phyloP scores from a whole-genome alignment of 2,797 vertebrate species.

The Gorsachius magnificus region DNA sequence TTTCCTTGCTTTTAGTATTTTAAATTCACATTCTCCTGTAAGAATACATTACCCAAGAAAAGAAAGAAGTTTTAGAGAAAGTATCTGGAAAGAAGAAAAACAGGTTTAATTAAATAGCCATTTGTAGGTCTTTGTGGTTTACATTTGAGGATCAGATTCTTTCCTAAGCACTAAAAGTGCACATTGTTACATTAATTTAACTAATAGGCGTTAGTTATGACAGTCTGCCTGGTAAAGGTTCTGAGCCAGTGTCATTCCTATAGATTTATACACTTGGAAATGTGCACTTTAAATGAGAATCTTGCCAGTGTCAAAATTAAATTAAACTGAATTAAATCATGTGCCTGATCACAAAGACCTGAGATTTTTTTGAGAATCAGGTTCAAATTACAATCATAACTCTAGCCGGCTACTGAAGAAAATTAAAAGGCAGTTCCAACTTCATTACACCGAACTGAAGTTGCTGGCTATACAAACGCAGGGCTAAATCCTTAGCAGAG shows the following conservation, averaged over 20 bases:
- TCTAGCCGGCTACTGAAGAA: conserved; percentile 9
- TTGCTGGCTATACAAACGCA: not conserved
- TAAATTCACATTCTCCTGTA: not conserved
- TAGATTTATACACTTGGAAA: conserved; percentile 61
- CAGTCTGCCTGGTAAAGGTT: conserved; percentile 52
- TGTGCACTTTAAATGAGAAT: conserved; percentile 29
- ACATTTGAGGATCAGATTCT: conserved; percentile 63
- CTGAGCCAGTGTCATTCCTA: conserved; percentile 60
- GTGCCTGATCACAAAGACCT: conserved; percentile 27
- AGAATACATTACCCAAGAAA: conserved; percentile 4
- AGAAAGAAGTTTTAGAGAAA: conserved; percentile 50
- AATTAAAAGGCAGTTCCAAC: conserved; percentile 66
- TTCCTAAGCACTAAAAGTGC: conserved; percentile 54
- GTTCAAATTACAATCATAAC: conserved; percentile 64
- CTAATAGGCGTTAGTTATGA: conserved; percentile 66
- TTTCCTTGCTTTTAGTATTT: conserved; percentile 12
- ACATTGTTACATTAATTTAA: conserved; percentile 54
- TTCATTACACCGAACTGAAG: conserved; percentile 52
- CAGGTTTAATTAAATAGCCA: conserved; percentile 54
- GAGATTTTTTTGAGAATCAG: conserved; percentile 47
- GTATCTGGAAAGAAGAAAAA: conserved; percentile 25
- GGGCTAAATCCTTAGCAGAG: not conserved
- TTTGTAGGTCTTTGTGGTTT: conserved; percentile 65
- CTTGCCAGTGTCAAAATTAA: conserved; percentile 56
- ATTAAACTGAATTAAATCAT: conserved; percentile 64